Evolutionary conservation across 2,113 vertebrate genomes (phyloP).

Genomic region (Prionailurus viverrinus): DNA sequence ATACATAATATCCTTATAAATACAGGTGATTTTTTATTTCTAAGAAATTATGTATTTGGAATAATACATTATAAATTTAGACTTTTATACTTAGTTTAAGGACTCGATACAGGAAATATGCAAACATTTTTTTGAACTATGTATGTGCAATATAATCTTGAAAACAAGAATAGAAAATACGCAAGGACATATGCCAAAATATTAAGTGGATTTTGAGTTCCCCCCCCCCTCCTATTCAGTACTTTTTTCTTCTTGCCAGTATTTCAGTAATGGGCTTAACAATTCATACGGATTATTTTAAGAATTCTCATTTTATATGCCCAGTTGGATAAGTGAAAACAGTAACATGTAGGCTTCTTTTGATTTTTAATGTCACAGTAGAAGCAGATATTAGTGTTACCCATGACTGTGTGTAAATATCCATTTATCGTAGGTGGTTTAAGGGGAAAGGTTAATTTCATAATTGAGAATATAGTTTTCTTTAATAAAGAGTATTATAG

Average conservation of each 20-base stretch:
- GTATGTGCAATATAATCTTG: not conserved
- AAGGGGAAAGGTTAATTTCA: not conserved
- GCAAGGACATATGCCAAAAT: not conserved
- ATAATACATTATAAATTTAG: not conserved
- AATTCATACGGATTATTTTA: not conserved
- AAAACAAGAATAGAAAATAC: conserved; percentile 26
- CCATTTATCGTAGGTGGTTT: not conserved
- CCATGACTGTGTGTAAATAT: not conserved
- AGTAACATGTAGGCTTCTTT: conserved; percentile 57
- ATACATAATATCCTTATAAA: conserved; percentile 18
- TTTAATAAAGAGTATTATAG: not conserved
- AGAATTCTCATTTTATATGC: not conserved
- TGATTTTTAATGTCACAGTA: conserved; percentile 25
- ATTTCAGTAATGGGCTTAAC: not conserved
- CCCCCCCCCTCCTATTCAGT: not conserved
- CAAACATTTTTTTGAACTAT: conserved; percentile 17
- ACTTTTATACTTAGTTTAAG: not conserved
- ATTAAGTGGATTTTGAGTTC: conserved; percentile 19
- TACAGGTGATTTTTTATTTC: conserved; percentile 3
- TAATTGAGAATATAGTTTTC: not conserved
- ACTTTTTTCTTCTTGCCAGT: not conserved
- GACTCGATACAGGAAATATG: not conserved
- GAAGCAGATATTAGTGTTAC: conserved; percentile 15
- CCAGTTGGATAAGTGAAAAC: conserved; percentile 31
- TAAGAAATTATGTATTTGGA: not conserved